Conservation (phyloP, 1,140 invertebrate species). For the Scaptomyza pallida region DNA sequence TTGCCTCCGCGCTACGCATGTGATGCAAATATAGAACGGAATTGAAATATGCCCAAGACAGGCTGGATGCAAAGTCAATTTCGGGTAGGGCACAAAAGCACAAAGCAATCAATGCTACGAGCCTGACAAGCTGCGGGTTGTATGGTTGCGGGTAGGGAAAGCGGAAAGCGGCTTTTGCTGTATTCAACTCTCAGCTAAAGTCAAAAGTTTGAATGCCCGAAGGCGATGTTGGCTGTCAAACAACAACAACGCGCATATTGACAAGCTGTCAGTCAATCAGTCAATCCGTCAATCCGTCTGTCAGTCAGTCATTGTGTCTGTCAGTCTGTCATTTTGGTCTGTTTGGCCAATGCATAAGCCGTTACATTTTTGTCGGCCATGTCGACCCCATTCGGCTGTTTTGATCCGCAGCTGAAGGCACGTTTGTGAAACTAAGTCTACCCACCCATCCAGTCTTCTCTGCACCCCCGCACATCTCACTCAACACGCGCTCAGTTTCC, state of each 20-base stretch:
- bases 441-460: too few species aligned
- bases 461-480: too few species aligned
- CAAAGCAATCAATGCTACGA: slow-evolving; percentile 44
- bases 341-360: slow-evolving; percentile 17
- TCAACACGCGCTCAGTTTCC: neutral
- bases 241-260: slow-evolving; percentile 43
- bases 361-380: neutral
- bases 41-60: slow-evolving; percentile 33
- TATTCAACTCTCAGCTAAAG: too few species aligned
- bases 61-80: slow-evolving; percentile 7
- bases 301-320: slow-evolving; percentile 24
- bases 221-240: slow-evolving; percentile 28
- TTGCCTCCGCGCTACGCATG: slow-evolving; percentile 38
- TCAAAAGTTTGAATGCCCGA: neutral
- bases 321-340: slow-evolving; percentile 38
- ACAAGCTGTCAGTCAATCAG: slow-evolving; percentile 48
- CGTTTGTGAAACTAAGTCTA: neutral
- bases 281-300: slow-evolving; percentile 34
- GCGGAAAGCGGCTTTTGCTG: neutral
- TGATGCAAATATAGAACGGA: slow-evolving; percentile 25
- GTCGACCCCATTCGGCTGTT: neutral
- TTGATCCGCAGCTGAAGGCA: neutral
- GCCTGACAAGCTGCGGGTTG: neutral
- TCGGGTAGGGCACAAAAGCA: slow-evolving; percentile 28
- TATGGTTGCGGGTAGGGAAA: neutral